A percentile compares a stretch with the other conserved stretches of the same genome.
phyloP scores from a whole-genome alignment of 2,113 vertebrate species.

The Progne subis region DNA sequence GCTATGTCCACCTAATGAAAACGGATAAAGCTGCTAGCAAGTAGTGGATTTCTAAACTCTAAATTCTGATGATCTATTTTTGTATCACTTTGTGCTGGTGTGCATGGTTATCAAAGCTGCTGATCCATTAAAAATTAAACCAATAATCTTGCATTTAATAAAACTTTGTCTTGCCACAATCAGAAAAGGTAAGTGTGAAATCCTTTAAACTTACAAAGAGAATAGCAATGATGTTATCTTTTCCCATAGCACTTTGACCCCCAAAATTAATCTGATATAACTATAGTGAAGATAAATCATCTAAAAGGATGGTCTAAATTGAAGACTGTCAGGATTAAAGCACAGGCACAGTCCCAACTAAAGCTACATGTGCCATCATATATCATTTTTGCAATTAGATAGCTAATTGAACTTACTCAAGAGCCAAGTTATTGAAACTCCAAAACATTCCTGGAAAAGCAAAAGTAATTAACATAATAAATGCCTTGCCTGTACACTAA shows the following conservation, averaged over 20 bases:
- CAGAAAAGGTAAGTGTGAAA: background rate
- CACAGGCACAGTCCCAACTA: background rate
- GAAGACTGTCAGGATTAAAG: background rate
- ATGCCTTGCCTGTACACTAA: background rate
- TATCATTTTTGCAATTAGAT: slow-evolving; percentile 40
- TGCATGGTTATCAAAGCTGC: background rate
- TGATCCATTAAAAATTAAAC: background rate
- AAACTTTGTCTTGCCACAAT: background rate
- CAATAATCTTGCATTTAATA: background rate
- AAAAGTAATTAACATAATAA: background rate
- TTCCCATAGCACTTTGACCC: background rate
- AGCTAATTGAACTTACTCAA: slow-evolving; percentile 39
- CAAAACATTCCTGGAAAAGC: background rate
- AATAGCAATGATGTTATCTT: background rate
- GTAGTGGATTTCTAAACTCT: background rate
- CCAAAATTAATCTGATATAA: background rate
- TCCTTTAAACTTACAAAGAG: background rate
- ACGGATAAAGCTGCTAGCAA: background rate
- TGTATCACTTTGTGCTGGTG: background rate
- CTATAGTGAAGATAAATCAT: background rate
- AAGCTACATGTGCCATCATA: background rate
- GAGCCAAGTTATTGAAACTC: slow-evolving; percentile 17
- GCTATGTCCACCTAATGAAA: background rate
- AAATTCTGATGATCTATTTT: background rate
- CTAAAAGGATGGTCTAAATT: background rate